phyloP scores from a whole-genome alignment of 2,113 vertebrate species.

The Fukomys damarensis region DNA sequence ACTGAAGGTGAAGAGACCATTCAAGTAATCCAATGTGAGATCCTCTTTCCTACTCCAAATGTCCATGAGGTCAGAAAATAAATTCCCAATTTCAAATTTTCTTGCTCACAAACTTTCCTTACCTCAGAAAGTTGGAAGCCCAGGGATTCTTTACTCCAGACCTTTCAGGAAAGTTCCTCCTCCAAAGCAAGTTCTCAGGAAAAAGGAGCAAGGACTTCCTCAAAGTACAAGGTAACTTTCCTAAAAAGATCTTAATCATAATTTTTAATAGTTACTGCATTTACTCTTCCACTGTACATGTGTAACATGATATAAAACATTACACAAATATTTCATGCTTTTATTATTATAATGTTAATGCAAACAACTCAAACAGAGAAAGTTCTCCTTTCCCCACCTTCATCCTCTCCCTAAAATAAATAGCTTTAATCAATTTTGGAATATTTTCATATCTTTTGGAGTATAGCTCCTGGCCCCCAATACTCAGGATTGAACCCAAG shows the following conservation, averaged over 20 bases:
- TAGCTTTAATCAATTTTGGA: background rate
- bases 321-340: background rate
- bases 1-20: background rate
- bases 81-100: background rate
- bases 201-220: background rate
- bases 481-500: background rate
- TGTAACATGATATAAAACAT: background rate
- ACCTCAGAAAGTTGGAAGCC: background rate
- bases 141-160: background rate
- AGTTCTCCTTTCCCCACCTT: background rate
- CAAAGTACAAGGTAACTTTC: background rate
- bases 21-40: slow-evolving; percentile 70
- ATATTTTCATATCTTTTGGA: background rate
- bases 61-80: background rate
- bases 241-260: background rate
- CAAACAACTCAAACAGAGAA: background rate
- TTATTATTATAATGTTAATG: background rate
- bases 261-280: background rate
- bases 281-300: background rate
- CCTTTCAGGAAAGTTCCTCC: background rate
- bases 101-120: background rate
- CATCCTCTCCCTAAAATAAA: background rate
- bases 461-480: background rate
- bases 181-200: background rate
- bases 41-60: background rate